These are phyloP conservation scores for Montipora cactus DNA, from an alignment of 64 coral and sea anemone species.

Conservation along the genomic window DNA sequence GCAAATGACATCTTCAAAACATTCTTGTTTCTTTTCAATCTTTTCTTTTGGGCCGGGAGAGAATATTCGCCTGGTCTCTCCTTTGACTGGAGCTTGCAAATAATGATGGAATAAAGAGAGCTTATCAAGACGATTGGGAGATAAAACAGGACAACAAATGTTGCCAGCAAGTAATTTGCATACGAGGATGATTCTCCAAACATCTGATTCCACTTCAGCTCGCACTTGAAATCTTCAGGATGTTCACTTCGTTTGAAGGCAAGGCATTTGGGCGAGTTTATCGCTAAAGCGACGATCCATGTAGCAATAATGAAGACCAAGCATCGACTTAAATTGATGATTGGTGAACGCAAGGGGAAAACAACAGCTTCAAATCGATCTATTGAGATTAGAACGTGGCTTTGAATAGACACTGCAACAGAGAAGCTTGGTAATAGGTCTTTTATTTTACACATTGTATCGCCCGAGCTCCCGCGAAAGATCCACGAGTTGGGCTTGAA, in stretches of 20 bases:
- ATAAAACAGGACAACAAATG: background rate
- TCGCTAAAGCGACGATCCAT: background rate
- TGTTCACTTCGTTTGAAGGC: background rate
- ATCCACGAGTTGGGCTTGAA: background rate
- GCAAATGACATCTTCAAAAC: slow-evolving; percentile 4
- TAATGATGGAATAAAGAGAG: background rate
- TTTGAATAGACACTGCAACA: background rate
- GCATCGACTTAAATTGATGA: background rate
- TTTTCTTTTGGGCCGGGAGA: background rate
- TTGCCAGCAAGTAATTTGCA: background rate
- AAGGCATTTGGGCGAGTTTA: background rate
- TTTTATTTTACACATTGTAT: background rate
- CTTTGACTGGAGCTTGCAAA: background rate
- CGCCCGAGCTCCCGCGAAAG: background rate
- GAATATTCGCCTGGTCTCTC: background rate
- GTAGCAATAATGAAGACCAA: background rate
- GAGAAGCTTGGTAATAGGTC: background rate
- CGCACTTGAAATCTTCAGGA: background rate
- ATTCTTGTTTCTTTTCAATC: background rate
- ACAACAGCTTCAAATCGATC: slow-evolving; percentile 1
- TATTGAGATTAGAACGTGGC: background rate
- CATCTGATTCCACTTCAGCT: background rate
- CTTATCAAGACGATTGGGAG: background rate
- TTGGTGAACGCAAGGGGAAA: background rate
- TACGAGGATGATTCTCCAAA: background rate